Evolutionary conservation across 2,113 vertebrate genomes (phyloP).

Genomic region (Sylvietta virens): DNA sequence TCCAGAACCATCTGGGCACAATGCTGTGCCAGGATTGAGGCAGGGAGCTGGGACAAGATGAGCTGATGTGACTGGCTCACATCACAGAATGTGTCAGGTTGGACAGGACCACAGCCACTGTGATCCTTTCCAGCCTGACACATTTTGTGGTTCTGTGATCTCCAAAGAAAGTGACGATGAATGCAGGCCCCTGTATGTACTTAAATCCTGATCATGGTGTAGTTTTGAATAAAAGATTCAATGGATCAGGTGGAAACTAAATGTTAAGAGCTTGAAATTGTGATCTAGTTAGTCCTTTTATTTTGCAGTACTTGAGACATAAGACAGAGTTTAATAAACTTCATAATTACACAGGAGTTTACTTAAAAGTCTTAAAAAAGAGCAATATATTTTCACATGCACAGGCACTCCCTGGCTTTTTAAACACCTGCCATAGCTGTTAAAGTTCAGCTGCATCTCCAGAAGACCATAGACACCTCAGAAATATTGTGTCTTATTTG

Average conservation of each 20-base stretch:
- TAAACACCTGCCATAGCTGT: accelerated
- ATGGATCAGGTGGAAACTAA: neutral
- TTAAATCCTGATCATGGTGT: neutral
- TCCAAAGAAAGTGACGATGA: neutral
- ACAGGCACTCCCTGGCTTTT: neutral
- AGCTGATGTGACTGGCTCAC: too few species aligned
- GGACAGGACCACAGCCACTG: too few species aligned
- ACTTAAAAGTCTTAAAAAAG: neutral
- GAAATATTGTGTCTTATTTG: neutral
- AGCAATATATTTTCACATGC: neutral
- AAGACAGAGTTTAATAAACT: neutral
- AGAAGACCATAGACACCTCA: neutral
- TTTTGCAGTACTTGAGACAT: neutral
- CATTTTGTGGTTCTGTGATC: neutral
- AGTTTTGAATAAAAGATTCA: neutral
- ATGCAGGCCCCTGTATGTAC: accelerated
- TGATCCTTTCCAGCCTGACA: neutral
- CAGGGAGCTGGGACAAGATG: neutral
- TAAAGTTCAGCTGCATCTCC: neutral
- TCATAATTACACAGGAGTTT: neutral
- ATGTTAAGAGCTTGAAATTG: neutral
- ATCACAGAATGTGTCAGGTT: too few species aligned
- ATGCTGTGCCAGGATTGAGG: neutral
- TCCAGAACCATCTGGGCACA: neutral
- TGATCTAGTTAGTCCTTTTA: neutral